These are phyloP conservation scores for Clinocottus analis DNA, from an alignment of 2,113 vertebrate species.

Conservation along the genomic window DNA sequence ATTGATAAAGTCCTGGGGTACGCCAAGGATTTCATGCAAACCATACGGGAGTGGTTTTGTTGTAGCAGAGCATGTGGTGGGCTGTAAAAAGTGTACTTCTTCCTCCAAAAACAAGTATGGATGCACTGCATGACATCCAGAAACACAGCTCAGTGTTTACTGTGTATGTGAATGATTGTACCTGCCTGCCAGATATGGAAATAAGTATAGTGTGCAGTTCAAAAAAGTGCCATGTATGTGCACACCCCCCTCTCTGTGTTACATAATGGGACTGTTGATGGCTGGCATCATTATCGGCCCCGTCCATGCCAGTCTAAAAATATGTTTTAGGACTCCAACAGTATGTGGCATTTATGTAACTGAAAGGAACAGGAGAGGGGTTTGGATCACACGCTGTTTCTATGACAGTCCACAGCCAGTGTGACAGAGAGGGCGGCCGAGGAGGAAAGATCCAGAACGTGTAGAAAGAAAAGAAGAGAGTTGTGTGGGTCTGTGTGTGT, in stretches of 20 bases:
- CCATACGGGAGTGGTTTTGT: constrained; percentile 11
- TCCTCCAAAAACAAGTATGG: constrained; percentile 6
- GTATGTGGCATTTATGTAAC: constrained; percentile 72
- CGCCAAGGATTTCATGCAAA: constrained; percentile 3
- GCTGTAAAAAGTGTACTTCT: constrained; percentile 20
- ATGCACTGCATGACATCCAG: constrained; percentile 10
- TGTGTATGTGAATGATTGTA: constrained; percentile 31
- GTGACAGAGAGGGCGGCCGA: constrained; percentile 53
- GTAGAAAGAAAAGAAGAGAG: constrained; percentile 27
- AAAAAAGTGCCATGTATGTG: constrained; percentile 31
- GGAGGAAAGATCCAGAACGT: constrained; percentile 37
- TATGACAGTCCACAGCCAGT: constrained; percentile 58
- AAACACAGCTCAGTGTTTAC: constrained; percentile 34
- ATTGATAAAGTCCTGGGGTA: constrained; percentile 8
- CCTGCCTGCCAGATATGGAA: constrained; percentile 30
- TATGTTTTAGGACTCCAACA: constrained; percentile 63
- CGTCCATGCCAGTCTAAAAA: constrained; percentile 71
- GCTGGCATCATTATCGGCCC: constrained; percentile 66
- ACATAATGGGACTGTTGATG: constrained; percentile 69
- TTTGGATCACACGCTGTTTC: constrained; percentile 65
- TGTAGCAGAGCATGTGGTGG: constrained; percentile 8
- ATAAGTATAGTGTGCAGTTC: constrained; percentile 25
- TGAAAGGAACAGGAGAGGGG: constrained; percentile 58
- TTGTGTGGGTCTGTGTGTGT: constrained; percentile 5
- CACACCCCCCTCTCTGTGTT: constrained; percentile 37